phyloP scores from a whole-genome alignment of 2,888 invertebrate genomes.

The Noctua fimbriata region DNA sequence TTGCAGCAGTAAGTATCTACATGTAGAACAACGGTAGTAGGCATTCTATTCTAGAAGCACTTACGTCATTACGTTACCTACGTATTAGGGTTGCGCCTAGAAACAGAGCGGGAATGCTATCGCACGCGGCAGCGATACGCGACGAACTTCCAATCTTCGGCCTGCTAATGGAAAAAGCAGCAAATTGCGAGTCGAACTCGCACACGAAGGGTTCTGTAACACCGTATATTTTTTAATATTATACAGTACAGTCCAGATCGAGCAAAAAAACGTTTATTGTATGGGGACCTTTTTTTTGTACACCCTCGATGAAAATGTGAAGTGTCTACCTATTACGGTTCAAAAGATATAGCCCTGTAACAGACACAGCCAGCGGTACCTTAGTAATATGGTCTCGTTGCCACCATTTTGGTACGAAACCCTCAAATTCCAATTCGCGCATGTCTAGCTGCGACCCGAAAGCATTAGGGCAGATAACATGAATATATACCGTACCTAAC shows the following conservation, averaged over 20 bases:
- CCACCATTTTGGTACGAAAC: neutral
- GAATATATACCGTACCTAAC: neutral
- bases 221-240: neutral
- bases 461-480: neutral
- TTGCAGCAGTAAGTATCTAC: slow-evolving; percentile 85
- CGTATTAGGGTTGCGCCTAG: neutral
- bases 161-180: neutral
- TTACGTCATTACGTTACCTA: neutral
- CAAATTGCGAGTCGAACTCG: neutral
- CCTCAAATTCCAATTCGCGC: neutral
- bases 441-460: neutral
- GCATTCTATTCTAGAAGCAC: neutral
- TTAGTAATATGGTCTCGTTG: neutral
- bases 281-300: neutral
- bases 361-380: neutral
- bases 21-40: neutral
- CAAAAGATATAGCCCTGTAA: neutral
- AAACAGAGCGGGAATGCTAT: neutral
- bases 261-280: neutral
- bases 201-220: neutral
- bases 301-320: neutral
- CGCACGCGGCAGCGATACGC: neutral
- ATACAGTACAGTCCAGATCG: neutral
- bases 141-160: neutral
- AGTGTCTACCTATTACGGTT: neutral